These are phyloP conservation scores for Metallyticus violacea DNA, from an alignment of 2,888 invertebrate species.

Conservation along the genomic window DNA sequence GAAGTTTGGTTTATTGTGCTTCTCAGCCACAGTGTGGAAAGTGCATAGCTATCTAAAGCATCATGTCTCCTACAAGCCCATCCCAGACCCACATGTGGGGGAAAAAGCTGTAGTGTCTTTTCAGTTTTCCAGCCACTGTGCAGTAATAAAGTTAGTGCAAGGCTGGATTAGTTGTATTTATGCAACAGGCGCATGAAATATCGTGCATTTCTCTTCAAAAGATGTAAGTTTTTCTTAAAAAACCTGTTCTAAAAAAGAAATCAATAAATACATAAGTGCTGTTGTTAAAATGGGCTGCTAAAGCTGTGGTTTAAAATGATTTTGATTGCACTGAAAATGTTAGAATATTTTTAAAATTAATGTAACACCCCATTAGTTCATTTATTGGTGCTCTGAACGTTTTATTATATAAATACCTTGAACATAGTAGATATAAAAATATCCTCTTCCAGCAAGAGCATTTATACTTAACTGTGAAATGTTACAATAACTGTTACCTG, in stretches of 20 bases:
- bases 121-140: background rate
- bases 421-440: background rate
- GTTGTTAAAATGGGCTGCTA: background rate
- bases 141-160: background rate
- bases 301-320: background rate
- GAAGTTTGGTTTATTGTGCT: background rate
- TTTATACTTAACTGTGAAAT: slow-evolving; percentile 15
- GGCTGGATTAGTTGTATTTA: background rate
- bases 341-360: background rate
- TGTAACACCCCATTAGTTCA: background rate
- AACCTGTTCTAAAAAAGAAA: background rate
- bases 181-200: background rate
- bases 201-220: background rate
- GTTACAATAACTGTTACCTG: slow-evolving; percentile 10
- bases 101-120: background rate
- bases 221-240: background rate
- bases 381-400: background rate
- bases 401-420: background rate
- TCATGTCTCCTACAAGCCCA: background rate
- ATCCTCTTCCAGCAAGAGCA: slow-evolving; percentile 13
- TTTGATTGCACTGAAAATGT: background rate
- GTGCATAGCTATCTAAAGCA: background rate
- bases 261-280: background rate
- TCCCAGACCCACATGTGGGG: background rate
- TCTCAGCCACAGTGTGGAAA: no score